These are phyloP conservation scores for Luidia sarsii DNA, from an alignment of 53 echinoderm and acorn worm species.

Conservation along the genomic window DNA sequence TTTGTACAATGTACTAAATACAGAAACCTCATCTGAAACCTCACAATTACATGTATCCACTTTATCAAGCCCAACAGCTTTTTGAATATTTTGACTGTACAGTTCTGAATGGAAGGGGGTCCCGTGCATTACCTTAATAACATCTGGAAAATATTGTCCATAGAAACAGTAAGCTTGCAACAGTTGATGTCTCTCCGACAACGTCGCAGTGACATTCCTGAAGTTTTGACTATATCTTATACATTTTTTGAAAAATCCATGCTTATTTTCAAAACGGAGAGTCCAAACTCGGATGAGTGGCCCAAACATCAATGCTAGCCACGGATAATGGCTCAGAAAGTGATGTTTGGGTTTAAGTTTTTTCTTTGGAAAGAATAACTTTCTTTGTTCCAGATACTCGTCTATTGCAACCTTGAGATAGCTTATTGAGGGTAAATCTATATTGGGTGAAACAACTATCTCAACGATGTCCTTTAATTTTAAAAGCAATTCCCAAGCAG, in stretches of 20 bases:
- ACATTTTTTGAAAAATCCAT: conserved; percentile 53
- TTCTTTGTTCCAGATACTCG: conserved; percentile 63
- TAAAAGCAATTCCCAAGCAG: conserved; percentile 62
- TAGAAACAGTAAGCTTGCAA: conserved; percentile 52
- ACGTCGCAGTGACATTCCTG: conserved; percentile 64
- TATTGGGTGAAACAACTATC: conserved; percentile 59
- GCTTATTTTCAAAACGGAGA: conserved; percentile 55
- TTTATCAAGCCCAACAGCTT: conserved; percentile 6
- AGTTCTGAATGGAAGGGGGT: conserved; percentile 22
- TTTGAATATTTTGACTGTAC: conserved; percentile 24
- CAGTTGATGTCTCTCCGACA: conserved; percentile 68
- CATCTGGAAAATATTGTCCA: conserved; percentile 51
- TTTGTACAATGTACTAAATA: conserved; percentile 48
- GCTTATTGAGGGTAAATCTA: conserved; percentile 50
- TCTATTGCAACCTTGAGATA: conserved; percentile 58
- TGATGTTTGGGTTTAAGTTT: conserved; percentile 68
- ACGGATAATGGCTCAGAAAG: conserved; percentile 56
- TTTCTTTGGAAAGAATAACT: conserved; percentile 45
- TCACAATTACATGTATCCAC: conserved; percentile 1
- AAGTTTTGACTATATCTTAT: conserved; percentile 52
- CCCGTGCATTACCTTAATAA: conserved; percentile 12
- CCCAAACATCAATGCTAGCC: conserved; percentile 52
- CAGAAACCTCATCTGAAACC: conserved; percentile 37
- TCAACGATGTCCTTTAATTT: conserved; percentile 69
- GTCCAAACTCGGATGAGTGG: conserved; percentile 64